Conservation (phyloP, 2,888 invertebrate species). For the Invenusta paracnida region DNA sequence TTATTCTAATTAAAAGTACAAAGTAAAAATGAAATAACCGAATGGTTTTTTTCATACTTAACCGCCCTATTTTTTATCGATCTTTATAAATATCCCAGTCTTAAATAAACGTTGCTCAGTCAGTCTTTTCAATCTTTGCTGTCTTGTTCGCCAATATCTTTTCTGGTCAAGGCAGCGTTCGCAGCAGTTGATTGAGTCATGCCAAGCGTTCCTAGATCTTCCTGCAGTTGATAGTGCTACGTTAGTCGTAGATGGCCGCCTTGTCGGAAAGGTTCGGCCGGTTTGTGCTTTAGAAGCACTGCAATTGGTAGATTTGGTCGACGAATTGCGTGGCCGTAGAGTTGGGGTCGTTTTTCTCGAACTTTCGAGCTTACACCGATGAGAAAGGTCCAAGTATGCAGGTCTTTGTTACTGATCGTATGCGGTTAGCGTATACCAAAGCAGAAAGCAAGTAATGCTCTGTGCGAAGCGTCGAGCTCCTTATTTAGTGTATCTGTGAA, state of each 20-base stretch:
- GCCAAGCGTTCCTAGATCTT: neutral
- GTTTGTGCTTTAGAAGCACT: neutral
- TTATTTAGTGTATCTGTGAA: neutral
- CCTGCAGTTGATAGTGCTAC: neutral
- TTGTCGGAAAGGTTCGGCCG: neutral
- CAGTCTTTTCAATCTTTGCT: no score
- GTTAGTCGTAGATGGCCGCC: neutral
- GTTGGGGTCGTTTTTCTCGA: neutral
- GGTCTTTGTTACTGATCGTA: slow-evolving; percentile 10
- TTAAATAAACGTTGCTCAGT: no score
- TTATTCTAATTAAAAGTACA: no score
- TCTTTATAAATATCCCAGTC: no score
- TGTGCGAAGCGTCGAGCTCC: slow-evolving; percentile 2
- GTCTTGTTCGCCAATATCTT: no score
- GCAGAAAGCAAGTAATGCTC: neutral
- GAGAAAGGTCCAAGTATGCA: neutral
- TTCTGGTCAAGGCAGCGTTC: no score
- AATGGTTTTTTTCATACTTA: no score
- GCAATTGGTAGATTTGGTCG: slow-evolving; percentile 9
- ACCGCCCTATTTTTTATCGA: no score
- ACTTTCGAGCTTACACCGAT: neutral
- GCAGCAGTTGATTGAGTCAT: neutral
- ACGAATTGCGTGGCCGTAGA: slow-evolving; percentile 21
- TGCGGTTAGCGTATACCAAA: no score
- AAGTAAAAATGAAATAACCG: no score